phyloP scores from a whole-genome alignment of 2,113 vertebrate species.

The Forbesichthys agassizii region DNA sequence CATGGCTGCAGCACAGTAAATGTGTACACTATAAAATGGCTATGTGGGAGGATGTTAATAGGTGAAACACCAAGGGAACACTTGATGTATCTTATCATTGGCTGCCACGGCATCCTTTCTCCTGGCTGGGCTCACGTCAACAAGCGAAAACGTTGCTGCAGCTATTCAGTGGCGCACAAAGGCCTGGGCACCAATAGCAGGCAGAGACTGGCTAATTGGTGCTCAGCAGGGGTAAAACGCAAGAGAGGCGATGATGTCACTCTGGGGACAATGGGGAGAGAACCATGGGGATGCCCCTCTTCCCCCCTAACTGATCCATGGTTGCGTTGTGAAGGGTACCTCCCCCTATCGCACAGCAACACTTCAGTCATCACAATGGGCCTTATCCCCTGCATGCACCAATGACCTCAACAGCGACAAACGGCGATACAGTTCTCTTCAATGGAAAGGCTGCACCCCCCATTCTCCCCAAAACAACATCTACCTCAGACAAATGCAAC shows the following conservation, averaged over 20 bases:
- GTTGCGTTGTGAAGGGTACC: not conserved
- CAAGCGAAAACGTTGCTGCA: conserved; percentile 26
- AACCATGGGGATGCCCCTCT: conserved; percentile 1
- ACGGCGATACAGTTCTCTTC: conserved; percentile 43
- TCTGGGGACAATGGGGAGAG: not conserved
- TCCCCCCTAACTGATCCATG: conserved; percentile 8
- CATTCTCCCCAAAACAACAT: not conserved
- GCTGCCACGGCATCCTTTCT: conserved; percentile 47
- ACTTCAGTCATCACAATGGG: conserved; percentile 27
- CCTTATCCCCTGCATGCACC: conserved; percentile 23
- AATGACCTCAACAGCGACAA: conserved; percentile 49
- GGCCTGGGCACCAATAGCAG: conserved; percentile 29
- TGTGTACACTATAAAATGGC: not conserved
- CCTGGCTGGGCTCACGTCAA: conserved; percentile 30
- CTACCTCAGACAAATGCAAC: conserved; percentile 1
- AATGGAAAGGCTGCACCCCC: conserved; percentile 27
- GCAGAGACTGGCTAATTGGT: conserved; percentile 56
- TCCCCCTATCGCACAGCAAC: conserved; percentile 29
- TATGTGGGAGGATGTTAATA: not conserved
- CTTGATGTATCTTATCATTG: conserved; percentile 31
- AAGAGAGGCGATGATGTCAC: conserved; percentile 62
- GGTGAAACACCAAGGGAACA: not conserved
- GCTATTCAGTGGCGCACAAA: conserved; percentile 34
- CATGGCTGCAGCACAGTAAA: not conserved
- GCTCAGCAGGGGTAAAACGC: conserved; percentile 46